A percentile compares a stretch with the other conserved stretches of the same genome.
Conservation (phyloP, 2,888 invertebrate species). For the Lithosia quadra region DNA sequence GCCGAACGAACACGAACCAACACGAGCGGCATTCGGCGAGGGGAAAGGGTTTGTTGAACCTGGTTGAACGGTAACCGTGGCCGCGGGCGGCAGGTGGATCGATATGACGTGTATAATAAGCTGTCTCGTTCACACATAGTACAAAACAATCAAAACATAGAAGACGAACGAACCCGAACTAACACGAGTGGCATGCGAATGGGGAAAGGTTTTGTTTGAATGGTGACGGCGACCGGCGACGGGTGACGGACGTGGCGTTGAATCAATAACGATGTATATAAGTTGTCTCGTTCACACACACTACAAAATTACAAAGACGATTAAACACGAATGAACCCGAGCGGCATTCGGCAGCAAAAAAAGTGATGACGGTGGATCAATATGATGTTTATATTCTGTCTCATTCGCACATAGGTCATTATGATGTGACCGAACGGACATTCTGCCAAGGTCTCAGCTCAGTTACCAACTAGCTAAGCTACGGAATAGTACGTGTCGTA, state of each 20-base stretch:
- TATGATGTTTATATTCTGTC: not conserved
- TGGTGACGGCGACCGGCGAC: not conserved
- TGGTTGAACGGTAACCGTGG: not conserved
- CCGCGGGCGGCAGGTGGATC: too few species aligned
- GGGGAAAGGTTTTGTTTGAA: not conserved
- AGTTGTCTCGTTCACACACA: too few species aligned
- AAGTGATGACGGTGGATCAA: not conserved
- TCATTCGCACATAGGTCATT: not conserved
- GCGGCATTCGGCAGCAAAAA: too few species aligned
- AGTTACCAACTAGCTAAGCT: constrained; percentile 4
- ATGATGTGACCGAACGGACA: not conserved
- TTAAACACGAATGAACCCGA: too few species aligned
- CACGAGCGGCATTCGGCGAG: not conserved
- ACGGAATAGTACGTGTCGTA: not conserved
- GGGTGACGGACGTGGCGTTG: not conserved
- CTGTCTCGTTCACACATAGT: too few species aligned
- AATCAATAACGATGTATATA: not conserved
- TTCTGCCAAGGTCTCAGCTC: not conserved
- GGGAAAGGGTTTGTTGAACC: not conserved
- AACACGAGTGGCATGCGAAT: not conserved
- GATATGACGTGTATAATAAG: too few species aligned
- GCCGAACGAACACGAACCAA: not conserved
- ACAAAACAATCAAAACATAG: too few species aligned
- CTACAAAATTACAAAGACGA: too few species aligned
- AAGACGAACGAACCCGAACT: not conserved